Conservation (phyloP, 2,888 invertebrate species). For the Caenorhabditis virilis region DNA sequence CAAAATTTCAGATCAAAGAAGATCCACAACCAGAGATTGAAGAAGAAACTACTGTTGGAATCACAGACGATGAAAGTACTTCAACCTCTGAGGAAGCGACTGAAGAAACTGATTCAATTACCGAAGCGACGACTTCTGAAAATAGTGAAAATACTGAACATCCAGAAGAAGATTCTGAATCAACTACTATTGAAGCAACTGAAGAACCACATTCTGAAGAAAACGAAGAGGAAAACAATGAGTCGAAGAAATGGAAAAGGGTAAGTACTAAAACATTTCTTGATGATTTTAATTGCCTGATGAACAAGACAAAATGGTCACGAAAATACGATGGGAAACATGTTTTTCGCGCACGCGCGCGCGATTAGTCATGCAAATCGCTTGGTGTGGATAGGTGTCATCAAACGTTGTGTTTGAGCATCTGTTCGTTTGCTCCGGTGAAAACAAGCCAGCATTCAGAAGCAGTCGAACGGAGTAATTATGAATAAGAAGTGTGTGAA, state of each 20-base stretch:
- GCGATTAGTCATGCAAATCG: conserved; percentile 1
- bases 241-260: conserved; percentile 41
- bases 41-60: conserved; percentile 6
- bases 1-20: not conserved
- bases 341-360: not conserved
- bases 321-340: not conserved
- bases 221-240: conserved; percentile 33
- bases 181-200: no score
- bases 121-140: conserved; percentile 3
- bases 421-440: no score
- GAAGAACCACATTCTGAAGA: no score
- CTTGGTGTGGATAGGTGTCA: not conserved
- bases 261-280: conserved; percentile 7
- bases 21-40: not conserved
- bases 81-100: not conserved
- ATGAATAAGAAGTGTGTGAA: not conserved
- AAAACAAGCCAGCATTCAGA: no score
- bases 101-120: conserved; percentile 22
- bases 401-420: not conserved
- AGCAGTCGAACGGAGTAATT: not conserved
- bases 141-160: no score
- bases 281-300: not conserved
- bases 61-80: conserved; percentile 12
- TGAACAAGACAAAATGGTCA: not conserved
- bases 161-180: no score